Conservation (phyloP, 1,140 invertebrate species). For the Orius laevigatus region DNA sequence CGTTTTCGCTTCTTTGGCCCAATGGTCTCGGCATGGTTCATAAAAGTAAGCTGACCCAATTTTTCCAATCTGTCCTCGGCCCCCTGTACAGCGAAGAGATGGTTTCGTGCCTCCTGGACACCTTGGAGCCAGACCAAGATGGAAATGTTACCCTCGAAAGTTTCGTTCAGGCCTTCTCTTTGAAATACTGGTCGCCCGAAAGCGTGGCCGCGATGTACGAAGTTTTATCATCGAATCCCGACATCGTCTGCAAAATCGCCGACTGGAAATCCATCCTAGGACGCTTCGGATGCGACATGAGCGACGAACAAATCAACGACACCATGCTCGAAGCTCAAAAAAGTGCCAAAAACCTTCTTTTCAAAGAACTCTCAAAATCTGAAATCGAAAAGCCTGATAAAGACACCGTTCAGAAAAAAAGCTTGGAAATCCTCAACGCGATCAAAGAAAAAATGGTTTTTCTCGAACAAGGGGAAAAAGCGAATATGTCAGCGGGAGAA, state of each 20-base stretch:
- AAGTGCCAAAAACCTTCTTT: constrained; percentile 1
- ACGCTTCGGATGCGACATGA: constrained; percentile 3
- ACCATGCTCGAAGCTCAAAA: constrained; percentile 1
- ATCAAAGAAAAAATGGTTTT: constrained; percentile 1
- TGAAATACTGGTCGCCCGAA: constrained; percentile 7
- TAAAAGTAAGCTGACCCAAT: constrained; percentile 2
- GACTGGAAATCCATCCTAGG: constrained; percentile 9
- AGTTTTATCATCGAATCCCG: not conserved
- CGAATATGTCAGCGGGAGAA: too few species aligned
- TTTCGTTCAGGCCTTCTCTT: constrained; percentile 11
- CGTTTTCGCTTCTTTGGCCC: constrained; percentile 5
- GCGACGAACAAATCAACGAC: not conserved
- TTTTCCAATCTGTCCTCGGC: constrained; percentile 6
- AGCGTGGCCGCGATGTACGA: constrained; percentile 9
- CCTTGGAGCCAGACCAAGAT: constrained; percentile 7
- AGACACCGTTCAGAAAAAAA: not conserved
- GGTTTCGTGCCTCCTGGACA: constrained; percentile 2
- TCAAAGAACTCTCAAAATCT: not conserved
- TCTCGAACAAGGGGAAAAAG: too few species aligned
- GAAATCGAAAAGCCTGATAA: not conserved
- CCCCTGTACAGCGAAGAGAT: constrained; percentile 8
- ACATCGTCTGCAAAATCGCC: not conserved
- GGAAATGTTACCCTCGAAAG: constrained; percentile 7
- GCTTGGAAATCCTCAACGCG: constrained; percentile 4
- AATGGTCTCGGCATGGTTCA: constrained; percentile 6